Base-by-base conservation (phyloP, 2,888 invertebrate species). In the Leucophenga maculata region DNA sequence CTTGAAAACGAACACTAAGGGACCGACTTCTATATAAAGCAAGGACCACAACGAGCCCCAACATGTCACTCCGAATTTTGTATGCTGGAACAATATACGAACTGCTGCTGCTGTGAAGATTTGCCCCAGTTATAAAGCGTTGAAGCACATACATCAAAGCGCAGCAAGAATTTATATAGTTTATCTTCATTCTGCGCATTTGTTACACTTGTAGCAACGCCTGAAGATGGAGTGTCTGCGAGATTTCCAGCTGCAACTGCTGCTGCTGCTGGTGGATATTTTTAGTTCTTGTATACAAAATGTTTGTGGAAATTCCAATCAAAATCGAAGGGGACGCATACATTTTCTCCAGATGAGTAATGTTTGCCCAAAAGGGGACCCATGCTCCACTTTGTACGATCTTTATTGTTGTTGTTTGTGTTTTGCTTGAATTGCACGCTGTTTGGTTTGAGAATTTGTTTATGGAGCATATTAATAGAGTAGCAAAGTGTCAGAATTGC, bases 291-390 rank as follows among this genome's bases (percentile, higher is more conserved):
- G 50, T 18, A 50, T 50, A 50, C 50, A 18, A 50, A 50, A 50
- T 50, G 50, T 60, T 48, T 67, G 57, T 67, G 57, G 57, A 67
- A 67, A 67, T 67, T 67, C 67, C 67, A 55, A 44, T 46, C 22
- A 46, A 67, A 66, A 67, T 46, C 54, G 22, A 32, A 55, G 57
- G 67, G 67, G 67, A 67, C 22, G 55, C 22, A 59, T 59, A 22
- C 46, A 31, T 16, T 59, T 32, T 59, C 31, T 20, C 1, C 14
- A 13, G 32, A 57, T 67, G 59, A 59, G 46, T 59, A 59, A 59
- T 59, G 67, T 44, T 22, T 9, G 3, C 26, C 2, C 18, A 39
- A 39, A 3, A 11, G 39, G 39, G 39, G 39, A 39, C 39, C 39
- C 39, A 39, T 57, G 57, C 14, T 57, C n/a, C 31, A 50, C n/a